Percentiles rank a stretch among this genome's conserved stretches.
These are phyloP conservation scores for Sebastes steindachneri DNA, from an alignment of 2,797 vertebrate genomes.

Conservation along the genomic window DNA sequence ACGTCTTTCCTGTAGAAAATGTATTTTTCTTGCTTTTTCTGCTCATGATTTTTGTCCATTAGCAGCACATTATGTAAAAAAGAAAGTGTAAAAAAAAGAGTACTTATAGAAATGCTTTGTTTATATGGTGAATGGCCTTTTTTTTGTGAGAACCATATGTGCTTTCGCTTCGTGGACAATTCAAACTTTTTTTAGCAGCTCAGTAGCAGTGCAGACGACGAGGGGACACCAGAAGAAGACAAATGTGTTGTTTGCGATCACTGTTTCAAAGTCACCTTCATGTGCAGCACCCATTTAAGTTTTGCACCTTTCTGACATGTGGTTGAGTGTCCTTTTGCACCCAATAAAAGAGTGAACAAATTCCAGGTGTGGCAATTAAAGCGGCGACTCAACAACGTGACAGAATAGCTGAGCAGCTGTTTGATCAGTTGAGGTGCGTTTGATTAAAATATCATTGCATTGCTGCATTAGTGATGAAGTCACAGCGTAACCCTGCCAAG, in stretches of 20 bases:
- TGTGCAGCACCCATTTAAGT: constrained; percentile 25
- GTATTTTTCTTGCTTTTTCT: constrained; percentile 54
- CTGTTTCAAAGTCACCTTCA: constrained; percentile 54
- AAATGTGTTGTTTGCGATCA: constrained; percentile 24
- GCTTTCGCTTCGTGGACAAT: constrained; percentile 72
- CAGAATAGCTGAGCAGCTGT: constrained; percentile 2
- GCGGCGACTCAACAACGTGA: background rate
- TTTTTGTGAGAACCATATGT: constrained; percentile 78
- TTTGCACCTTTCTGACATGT: constrained; percentile 61
- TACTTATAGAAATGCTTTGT: constrained; percentile 45
- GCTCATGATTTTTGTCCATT: constrained; percentile 67
- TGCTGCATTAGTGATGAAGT: constrained; percentile 39
- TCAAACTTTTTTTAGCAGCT: constrained; percentile 27
- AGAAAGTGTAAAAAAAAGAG: background rate
- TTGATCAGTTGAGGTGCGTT: constrained; percentile 33
- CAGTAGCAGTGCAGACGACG: constrained; percentile 18
- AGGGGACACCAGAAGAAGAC: constrained; percentile 11
- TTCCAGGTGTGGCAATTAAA: constrained; percentile 24
- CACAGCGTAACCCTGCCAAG: constrained; percentile 15
- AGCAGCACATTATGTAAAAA: constrained; percentile 38
- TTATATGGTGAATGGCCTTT: constrained; percentile 79
- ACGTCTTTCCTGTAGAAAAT: constrained; percentile 43
- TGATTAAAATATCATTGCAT: constrained; percentile 26
- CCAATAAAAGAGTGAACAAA: constrained; percentile 66
- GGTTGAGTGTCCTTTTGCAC: constrained; percentile 74